Evolutionary conservation across 2,888 invertebrate species (phyloP).

Genomic region (Pyralis farinalis): DNA sequence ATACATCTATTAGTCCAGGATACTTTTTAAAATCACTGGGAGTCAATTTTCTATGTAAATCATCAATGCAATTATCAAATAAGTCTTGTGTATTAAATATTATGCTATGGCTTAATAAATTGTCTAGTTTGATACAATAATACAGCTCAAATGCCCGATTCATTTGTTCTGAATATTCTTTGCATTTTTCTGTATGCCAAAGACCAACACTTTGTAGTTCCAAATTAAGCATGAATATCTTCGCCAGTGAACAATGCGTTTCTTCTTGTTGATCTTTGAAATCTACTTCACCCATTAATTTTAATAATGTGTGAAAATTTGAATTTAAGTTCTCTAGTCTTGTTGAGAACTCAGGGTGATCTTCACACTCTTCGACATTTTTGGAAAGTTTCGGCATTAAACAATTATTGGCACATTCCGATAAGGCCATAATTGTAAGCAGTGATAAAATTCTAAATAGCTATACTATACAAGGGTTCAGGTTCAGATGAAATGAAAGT

Average conservation of each 20-base stretch:
- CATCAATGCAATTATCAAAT: conserved; percentile 51
- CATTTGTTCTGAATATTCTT: conserved; percentile 36
- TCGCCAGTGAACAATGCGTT: conserved; percentile 33
- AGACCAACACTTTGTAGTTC: conserved; percentile 42
- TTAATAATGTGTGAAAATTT: conserved; percentile 35
- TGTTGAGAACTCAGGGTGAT: conserved; percentile 44
- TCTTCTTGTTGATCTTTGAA: conserved; percentile 27
- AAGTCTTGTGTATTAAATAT: conserved; percentile 44
- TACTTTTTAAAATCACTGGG: conserved; percentile 51
- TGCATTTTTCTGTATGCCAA: conserved; percentile 43
- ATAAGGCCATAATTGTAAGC: not conserved
- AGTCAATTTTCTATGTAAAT: conserved; percentile 50
- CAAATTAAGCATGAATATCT: conserved; percentile 45
- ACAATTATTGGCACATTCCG: conserved; percentile 35
- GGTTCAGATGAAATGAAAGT: too few relatives aligned
- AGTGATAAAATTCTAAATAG: too few relatives aligned
- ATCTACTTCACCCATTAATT: conserved; percentile 35
- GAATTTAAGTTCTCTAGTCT: conserved; percentile 37
- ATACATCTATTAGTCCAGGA: conserved; percentile 57
- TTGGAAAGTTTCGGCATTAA: conserved; percentile 46
- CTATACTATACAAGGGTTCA: too few relatives aligned
- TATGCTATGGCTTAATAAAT: conserved; percentile 30
- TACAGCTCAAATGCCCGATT: conserved; percentile 39
- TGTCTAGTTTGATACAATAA: conserved; percentile 34
- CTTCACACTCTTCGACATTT: conserved; percentile 44